Evolutionary conservation across 2,888 invertebrate species (phyloP).

Genomic region (Nephrotoma appendiculata): DNA sequence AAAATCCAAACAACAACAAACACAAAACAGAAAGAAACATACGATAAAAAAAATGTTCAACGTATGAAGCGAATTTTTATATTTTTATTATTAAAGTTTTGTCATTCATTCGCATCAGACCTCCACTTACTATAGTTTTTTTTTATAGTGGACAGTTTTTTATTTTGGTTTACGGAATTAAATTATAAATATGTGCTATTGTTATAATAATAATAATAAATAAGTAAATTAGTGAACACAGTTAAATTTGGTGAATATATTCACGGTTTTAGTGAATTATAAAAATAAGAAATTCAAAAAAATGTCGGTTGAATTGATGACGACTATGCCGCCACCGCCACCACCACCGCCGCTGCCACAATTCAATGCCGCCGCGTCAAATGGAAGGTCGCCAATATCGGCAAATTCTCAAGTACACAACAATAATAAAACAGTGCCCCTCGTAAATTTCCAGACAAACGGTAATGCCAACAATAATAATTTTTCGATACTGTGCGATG

Average conservation of each 20-base stretch:
- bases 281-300: neutral
- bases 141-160: neutral
- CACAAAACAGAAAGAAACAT: neutral
- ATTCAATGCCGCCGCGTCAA: neutral
- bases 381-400: neutral
- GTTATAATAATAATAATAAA: neutral
- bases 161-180: neutral
- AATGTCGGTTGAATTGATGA: neutral
- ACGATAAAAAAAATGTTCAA: neutral
- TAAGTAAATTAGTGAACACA: neutral
- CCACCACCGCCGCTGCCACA: neutral
- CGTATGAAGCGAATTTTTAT: neutral
- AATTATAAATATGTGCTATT: neutral
- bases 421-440: neutral
- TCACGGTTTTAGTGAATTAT: neutral
- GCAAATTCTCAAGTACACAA: neutral
- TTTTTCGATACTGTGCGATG: neutral
- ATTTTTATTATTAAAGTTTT: neutral
- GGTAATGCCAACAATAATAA: neutral
- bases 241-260: neutral
- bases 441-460: neutral
- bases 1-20: neutral
- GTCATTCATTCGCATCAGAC: neutral
- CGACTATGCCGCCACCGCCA: neutral
- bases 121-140: neutral